Base-by-base conservation (phyloP, 2,888 invertebrate species). In the Hydroisotoma schaefferi region DNA sequence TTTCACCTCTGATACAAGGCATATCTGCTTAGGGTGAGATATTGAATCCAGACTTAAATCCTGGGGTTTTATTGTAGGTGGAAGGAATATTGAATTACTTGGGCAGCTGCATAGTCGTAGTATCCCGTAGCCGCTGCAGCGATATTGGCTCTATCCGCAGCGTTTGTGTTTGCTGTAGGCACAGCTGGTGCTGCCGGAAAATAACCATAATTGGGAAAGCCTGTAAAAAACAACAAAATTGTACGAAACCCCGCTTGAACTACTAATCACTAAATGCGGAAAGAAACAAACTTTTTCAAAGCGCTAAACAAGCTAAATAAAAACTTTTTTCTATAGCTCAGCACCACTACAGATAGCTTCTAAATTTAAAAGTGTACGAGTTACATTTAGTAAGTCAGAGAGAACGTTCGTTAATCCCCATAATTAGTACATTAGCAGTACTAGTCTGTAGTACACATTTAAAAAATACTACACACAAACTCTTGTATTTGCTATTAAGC, bases 161-260 rank as follows among this genome's bases (percentile, higher is more conserved):
- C 73, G 74, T 69, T 77, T 67, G 70, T 76, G 75, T 71, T 71
- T 64, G 75, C 75, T 75, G 85, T 79, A 80, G 84, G 80, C 80
- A 83, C 74, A 76, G 77, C 74, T 74, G 78, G 78, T 76, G 75
- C 74, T 59, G 75, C 73, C 61, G 77, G 76, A 73, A 78, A 76
- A 75, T 78, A 79, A 74, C 79, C 76, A 73, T 77, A 79, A 74
- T 79, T 77, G 73, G 79, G 78, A 75, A 78, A 78, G 74, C 79
- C 79, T 78, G 76, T 55, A 72, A 71, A 55, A 61, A 59, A 59
- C 20, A 47, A 6, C 15, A 18, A 43, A 43, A 43, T n/a, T 18
- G 18, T n/a, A 43, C n/a, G n/a, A n/a, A n/a, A n/a, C n/a, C n/a
- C n/a, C n/a, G n/a, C n/a, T n/a, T n/a, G n/a, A n/a, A n/a, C n/a